phyloP scores from a whole-genome alignment of 2,888 invertebrate genomes.

The Cheilosia vulpina region DNA sequence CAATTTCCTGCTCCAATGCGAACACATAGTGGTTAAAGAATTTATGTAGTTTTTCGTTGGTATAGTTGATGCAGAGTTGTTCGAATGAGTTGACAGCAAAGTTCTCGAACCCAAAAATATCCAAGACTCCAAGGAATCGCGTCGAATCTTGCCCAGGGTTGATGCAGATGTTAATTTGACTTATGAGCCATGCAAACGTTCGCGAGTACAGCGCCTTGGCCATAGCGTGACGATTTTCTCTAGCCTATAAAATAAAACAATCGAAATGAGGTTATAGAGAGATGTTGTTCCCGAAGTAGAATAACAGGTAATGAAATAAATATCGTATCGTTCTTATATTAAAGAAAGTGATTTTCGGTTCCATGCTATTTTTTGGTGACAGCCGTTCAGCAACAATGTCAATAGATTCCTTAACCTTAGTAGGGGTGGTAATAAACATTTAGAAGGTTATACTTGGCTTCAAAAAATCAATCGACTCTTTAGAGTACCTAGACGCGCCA shows the following conservation, averaged over 20 bases:
- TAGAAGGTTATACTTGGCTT: too few species aligned
- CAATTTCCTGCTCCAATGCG: constrained; percentile 95
- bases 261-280: background rate
- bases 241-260: constrained; percentile 85
- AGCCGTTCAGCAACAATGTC: too few species aligned
- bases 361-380: too few species aligned
- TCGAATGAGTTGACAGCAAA: constrained; percentile 95
- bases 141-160: constrained; percentile 93
- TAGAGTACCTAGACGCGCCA: too few species aligned
- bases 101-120: constrained; percentile 97
- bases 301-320: too few species aligned
- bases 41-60: constrained; percentile 96
- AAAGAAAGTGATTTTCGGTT: too few species aligned
- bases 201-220: constrained; percentile 95
- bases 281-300: too few species aligned
- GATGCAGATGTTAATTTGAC: constrained; percentile 95
- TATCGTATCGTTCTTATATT: too few species aligned
- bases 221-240: constrained; percentile 96
- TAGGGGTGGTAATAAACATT: too few species aligned
- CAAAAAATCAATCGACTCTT: too few species aligned
- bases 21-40: constrained; percentile 99
- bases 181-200: constrained; percentile 96
- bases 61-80: constrained; percentile 96
- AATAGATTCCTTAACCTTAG: too few species aligned
- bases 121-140: constrained; percentile 93